Conservation (phyloP, 2,797 vertebrate species). For the Platalea minor region DNA sequence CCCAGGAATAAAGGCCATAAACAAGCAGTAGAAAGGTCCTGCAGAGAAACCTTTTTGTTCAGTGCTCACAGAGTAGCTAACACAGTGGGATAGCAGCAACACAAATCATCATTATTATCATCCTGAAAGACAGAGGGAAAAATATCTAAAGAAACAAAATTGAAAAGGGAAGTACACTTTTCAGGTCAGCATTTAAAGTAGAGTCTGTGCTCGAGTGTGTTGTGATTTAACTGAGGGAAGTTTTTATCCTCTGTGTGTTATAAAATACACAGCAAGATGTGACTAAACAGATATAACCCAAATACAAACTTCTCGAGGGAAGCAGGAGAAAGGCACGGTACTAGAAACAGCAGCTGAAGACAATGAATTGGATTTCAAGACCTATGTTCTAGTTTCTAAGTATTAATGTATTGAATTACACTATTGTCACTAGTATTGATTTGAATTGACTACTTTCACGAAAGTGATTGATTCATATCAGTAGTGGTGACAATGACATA, state of each 20-base stretch:
- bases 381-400: not conserved
- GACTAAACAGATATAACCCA: not conserved
- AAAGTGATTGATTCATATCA: not conserved
- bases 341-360: not conserved
- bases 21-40: conserved; percentile 6
- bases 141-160: conserved; percentile 20
- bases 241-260: not conserved
- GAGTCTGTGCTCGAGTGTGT: not conserved
- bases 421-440: not conserved
- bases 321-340: not conserved
- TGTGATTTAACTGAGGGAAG: conserved; percentile 13
- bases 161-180: conserved; percentile 2
- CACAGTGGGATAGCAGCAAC: not conserved
- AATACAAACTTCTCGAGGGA: not conserved
- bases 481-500: not conserved
- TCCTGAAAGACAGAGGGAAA: conserved; percentile 16
- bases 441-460: not conserved
- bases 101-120: conserved; percentile 37
- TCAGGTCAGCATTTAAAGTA: conserved; percentile 9
- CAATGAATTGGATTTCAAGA: not conserved
- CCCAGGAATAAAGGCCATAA: not conserved
- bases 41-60: conserved; percentile 26
- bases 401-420: not conserved
- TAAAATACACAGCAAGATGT: not conserved
- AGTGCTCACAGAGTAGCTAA: not conserved